Conservation (phyloP, 2,113 vertebrate genomes). For the Platichthys flesus region DNA sequence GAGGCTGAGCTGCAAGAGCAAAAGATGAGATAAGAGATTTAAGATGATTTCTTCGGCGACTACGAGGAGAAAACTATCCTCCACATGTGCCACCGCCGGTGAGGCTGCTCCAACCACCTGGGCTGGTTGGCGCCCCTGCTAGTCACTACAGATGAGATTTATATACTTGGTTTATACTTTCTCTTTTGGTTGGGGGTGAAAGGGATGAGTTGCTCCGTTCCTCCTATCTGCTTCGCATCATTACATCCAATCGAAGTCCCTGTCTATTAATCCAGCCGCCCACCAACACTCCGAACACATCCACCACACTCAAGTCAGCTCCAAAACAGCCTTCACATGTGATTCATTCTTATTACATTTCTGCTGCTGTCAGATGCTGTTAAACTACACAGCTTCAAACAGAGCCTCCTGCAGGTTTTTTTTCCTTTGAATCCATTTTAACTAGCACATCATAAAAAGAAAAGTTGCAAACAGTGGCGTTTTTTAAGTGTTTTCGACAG, state of each 20-base stretch:
- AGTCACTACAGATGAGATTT: not conserved
- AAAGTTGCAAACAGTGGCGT: slow-evolving; percentile 1
- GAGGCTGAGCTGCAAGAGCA: not conserved
- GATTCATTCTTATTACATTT: slow-evolving; percentile 13
- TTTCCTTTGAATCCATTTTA: not conserved
- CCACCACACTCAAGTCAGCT: slow-evolving; percentile 14
- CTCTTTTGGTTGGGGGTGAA: not conserved
- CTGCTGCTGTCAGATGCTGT: not conserved
- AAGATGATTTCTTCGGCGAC: slow-evolving; percentile 21
- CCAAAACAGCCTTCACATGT: slow-evolving; percentile 6
- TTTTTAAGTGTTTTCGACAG: not conserved
- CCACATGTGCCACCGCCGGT: not conserved
- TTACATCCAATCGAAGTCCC: slow-evolving; percentile 68
- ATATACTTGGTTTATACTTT: not conserved
- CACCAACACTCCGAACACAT: slow-evolving; percentile 16
- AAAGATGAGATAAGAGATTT: not conserved
- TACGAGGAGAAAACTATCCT: slow-evolving; percentile 11
- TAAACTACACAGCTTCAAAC: not conserved
- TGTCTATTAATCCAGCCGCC: slow-evolving; percentile 49
- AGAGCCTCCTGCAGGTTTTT: not conserved
- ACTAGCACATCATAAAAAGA: not conserved
- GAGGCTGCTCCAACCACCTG: not conserved
- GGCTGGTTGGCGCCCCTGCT: not conserved
- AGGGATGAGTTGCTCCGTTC: slow-evolving; percentile 17
- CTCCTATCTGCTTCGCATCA: slow-evolving; percentile 41